phyloP scores from a whole-genome alignment of 2,797 vertebrate genomes.

The Discoglossus pictus region DNA sequence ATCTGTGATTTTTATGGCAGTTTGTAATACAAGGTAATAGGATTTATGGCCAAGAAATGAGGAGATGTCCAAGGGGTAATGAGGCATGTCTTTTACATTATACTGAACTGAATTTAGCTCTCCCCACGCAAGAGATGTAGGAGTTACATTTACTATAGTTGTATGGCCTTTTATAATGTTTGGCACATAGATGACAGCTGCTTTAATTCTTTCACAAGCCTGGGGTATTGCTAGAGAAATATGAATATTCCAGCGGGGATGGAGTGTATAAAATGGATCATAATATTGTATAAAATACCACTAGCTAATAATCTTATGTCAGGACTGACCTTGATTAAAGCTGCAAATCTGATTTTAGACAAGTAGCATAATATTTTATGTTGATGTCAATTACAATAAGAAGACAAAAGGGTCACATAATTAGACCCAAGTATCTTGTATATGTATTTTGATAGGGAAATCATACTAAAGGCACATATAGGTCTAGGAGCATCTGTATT shows the following conservation, averaged over 20 bases:
- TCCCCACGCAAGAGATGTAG: constrained; percentile 43
- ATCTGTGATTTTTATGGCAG: constrained; percentile 69
- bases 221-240: constrained; percentile 31
- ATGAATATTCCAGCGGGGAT: constrained; percentile 16
- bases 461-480: no score
- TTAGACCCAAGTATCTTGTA: no score
- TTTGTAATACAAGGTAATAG: constrained; percentile 74
- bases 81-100: constrained; percentile 69
- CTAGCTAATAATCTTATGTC: constrained; percentile 11
- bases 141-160: constrained; percentile 44
- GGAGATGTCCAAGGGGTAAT: constrained; percentile 74
- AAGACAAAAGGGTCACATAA: no score
- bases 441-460: no score
- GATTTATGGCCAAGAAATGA: constrained; percentile 76
- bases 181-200: constrained; percentile 22
- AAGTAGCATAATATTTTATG: neutral
- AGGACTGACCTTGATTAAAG: constrained; percentile 15
- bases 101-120: constrained; percentile 55
- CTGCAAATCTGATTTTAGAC: constrained; percentile 18
- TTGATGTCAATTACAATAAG: neutral
- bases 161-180: constrained; percentile 35
- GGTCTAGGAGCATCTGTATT: no score
- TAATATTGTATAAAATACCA: constrained; percentile 18
- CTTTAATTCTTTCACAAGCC: constrained; percentile 33
- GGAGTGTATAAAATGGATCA: constrained; percentile 27